These are phyloP conservation scores for Xenops minutus DNA, from an alignment of 2,797 vertebrate genomes.

Conservation along the genomic window DNA sequence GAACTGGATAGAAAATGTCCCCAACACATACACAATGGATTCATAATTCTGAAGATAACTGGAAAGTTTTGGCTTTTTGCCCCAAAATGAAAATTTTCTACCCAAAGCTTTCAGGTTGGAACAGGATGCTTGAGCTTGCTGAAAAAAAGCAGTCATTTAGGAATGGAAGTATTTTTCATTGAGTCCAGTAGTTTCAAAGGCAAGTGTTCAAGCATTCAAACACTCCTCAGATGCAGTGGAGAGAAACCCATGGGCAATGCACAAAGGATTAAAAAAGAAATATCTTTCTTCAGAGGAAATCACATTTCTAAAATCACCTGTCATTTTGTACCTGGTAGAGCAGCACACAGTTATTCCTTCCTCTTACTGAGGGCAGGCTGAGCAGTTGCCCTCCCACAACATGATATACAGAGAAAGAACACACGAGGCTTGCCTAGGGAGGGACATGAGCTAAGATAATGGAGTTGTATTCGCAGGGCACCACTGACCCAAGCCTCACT, in stretches of 20 bases:
- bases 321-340: neutral
- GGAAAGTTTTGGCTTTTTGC: neutral
- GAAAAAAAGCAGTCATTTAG: neutral
- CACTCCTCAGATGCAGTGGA: neutral
- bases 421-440: rapidly evolving
- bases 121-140: neutral
- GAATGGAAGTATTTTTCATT: neutral
- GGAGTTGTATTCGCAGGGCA: rapidly evolving
- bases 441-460: neutral
- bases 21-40: neutral
- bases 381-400: neutral
- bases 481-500: neutral
- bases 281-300: neutral
- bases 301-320: neutral
- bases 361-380: neutral
- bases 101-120: neutral
- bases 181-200: neutral
- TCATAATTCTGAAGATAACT: neutral
- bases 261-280: neutral
- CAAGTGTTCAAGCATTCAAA: neutral
- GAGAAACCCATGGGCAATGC: neutral
- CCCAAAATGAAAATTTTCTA: neutral
- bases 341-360: neutral
- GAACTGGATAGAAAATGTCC: neutral
- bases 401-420: neutral